Percentiles rank a stretch among this genome's conserved stretches.
phyloP scores from a whole-genome alignment of 1,140 invertebrate genomes.

The Trypoxylus dichotomus region DNA sequence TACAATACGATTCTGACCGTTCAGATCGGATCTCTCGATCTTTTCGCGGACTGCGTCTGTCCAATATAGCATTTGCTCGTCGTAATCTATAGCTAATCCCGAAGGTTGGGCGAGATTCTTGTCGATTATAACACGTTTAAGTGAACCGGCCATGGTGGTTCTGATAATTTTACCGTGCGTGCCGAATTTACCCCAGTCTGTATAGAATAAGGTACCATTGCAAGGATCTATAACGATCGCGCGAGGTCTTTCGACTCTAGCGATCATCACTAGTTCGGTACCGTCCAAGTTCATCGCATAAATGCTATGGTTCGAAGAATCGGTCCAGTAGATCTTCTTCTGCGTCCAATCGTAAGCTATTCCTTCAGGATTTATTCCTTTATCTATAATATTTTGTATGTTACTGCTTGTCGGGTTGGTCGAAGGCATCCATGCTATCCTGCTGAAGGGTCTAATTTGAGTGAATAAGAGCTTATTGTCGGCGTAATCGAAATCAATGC shows the following conservation, averaged over 20 bases:
- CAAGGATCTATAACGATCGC: constrained; percentile 97
- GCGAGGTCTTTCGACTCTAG: constrained; percentile 86
- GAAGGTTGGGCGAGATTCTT: constrained; percentile 93
- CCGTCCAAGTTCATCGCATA: constrained; percentile 94
- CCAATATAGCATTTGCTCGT: constrained; percentile 95
- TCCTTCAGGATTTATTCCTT: constrained; percentile 91
- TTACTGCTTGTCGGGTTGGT: constrained; percentile 63
- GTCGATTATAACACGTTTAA: constrained; percentile 87
- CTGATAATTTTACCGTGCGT: constrained; percentile 93
- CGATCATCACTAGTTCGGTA: constrained; percentile 88
- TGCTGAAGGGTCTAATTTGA: constrained; percentile 87
- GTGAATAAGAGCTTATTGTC: constrained; percentile 88
- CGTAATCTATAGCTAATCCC: constrained; percentile 94
- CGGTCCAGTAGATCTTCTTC: constrained; percentile 96
- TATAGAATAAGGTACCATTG: constrained; percentile 89
- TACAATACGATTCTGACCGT: constrained; percentile 78
- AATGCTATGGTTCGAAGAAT: constrained; percentile 91
- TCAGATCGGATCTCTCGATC: constrained; percentile 90
- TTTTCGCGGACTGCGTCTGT: constrained; percentile 96
- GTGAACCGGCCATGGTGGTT: constrained; percentile 94
- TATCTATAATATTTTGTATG: constrained; percentile 75
- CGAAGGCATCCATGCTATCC: constrained; percentile 78
- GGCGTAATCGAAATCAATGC: constrained; percentile 92
- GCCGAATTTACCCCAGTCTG: constrained; percentile 91
- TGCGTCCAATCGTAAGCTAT: constrained; percentile 97